Evolutionary conservation across 2,113 vertebrate species (phyloP).

Genomic region (Morone saxatilis): DNA sequence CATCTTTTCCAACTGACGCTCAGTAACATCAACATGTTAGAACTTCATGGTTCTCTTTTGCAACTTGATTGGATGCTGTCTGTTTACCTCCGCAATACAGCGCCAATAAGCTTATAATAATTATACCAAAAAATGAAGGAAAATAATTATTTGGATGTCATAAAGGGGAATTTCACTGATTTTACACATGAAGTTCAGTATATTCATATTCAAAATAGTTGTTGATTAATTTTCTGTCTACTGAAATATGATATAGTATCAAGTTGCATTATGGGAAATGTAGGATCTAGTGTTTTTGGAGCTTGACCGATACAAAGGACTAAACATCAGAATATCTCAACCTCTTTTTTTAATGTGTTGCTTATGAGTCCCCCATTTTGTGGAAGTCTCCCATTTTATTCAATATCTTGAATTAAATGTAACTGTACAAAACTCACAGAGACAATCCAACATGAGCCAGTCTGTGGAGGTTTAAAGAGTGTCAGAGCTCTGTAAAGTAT

Average conservation of each 20-base stretch:
- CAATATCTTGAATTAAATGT: neutral
- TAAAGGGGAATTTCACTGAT: too few species aligned
- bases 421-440: neutral
- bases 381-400: neutral
- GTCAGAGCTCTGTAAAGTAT: neutral
- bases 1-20: too few species aligned
- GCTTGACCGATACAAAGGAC: neutral
- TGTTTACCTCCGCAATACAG: too few species aligned
- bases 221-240: neutral
- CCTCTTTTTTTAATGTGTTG: neutral
- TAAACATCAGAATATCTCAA: neutral
- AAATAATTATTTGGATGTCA: too few species aligned
- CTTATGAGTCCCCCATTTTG: neutral
- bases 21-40: too few species aligned
- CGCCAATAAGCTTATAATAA: too few species aligned
- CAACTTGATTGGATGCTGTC: too few species aligned
- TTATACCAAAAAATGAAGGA: too few species aligned
- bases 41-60: too few species aligned
- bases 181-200: too few species aligned
- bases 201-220: neutral
- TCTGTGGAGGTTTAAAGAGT: slow-evolving; percentile 1
- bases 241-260: neutral
- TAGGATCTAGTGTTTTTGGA: neutral
- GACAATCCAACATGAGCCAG: neutral
- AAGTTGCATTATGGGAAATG: neutral